A percentile compares a stretch with the other conserved stretches of the same genome.
These are phyloP conservation scores for Megaceryle maxima DNA, from an alignment of 2,113 vertebrate species.

Conservation along the genomic window DNA sequence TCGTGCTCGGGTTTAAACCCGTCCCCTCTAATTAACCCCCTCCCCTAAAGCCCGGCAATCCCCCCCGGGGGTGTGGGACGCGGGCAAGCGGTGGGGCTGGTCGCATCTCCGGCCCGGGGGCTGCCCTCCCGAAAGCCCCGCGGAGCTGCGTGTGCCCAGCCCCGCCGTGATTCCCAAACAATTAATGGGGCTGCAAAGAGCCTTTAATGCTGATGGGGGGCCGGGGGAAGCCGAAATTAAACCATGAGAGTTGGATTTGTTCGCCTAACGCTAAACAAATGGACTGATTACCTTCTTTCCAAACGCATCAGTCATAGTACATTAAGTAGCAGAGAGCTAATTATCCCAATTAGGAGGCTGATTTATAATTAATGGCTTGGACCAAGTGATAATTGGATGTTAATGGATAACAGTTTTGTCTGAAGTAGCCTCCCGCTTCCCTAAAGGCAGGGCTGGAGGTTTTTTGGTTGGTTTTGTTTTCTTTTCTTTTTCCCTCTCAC, in stretches of 20 bases:
- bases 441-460: slow-evolving; percentile 20
- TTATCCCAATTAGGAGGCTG: slow-evolving; percentile 96
- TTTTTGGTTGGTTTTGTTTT: not conserved
- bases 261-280: slow-evolving; percentile 75
- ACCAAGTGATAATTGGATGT: slow-evolving; percentile 95
- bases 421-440: slow-evolving; percentile 64
- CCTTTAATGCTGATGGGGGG: slow-evolving; percentile 14
- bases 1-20: not conserved
- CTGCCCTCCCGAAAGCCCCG: not conserved
- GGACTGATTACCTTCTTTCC: slow-evolving; percentile 82
- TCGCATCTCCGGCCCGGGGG: not conserved
- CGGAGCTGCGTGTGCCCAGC: not conserved
- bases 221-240: slow-evolving; percentile 49
- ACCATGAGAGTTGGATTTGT: slow-evolving; percentile 75
- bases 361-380: slow-evolving; percentile 97
- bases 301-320: slow-evolving; percentile 86
- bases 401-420: slow-evolving; percentile 96
- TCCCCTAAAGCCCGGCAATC: not conserved
- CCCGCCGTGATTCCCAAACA: slow-evolving; percentile 12
- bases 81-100: not conserved
- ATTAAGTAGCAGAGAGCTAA: slow-evolving; percentile 91
- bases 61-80: not conserved
- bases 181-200: slow-evolving; percentile 26
- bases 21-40: not conserved
- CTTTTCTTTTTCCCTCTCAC: not conserved